Conservation (phyloP, 2,797 vertebrate species). For the Gobionotothen gibberifrons region DNA sequence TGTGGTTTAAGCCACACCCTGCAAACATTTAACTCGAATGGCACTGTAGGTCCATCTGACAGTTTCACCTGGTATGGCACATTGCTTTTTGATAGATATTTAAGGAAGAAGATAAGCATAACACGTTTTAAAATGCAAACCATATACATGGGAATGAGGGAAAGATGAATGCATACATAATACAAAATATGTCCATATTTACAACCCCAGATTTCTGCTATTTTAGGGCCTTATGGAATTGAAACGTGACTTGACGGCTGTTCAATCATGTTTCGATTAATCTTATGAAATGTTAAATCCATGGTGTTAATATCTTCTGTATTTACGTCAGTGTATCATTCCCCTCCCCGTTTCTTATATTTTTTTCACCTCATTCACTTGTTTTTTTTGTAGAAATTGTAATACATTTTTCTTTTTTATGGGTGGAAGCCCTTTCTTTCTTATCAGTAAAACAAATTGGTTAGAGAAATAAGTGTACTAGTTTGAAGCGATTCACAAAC, state of each 20-base stretch:
- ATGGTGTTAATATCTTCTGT: background rate
- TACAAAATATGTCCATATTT: no score
- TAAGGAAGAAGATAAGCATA: background rate
- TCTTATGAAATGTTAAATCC: background rate
- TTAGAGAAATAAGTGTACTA: background rate
- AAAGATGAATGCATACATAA: background rate
- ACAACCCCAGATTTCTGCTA: no score
- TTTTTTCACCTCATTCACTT: conserved; percentile 19
- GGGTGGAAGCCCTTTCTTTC: no score
- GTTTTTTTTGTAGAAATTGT: background rate
- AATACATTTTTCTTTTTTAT: background rate
- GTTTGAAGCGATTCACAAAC: background rate
- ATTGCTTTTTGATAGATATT: background rate
- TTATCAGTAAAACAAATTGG: background rate
- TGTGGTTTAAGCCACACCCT: conserved; percentile 27
- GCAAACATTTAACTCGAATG: background rate
- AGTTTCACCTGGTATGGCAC: background rate
- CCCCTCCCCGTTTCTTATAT: background rate
- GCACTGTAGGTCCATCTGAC: background rate
- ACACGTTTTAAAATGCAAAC: background rate
- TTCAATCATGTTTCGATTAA: background rate
- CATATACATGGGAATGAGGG: background rate
- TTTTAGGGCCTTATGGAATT: background rate
- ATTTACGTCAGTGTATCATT: background rate
- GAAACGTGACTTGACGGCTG: background rate